Base-by-base conservation (phyloP, 2,888 invertebrate genomes). In the Tiphia femorata region DNA sequence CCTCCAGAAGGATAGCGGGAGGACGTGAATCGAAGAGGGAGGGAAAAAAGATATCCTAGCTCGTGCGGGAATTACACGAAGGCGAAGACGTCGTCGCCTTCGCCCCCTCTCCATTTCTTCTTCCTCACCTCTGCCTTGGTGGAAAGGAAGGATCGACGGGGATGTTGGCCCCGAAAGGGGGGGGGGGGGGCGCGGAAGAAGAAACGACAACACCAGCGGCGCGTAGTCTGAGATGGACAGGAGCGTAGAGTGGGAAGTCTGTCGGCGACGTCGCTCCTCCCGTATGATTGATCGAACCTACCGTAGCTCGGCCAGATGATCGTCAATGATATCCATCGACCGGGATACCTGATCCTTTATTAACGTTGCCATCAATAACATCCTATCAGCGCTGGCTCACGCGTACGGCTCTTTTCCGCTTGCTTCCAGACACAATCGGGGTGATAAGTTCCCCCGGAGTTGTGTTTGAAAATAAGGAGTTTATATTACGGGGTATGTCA, bases 201-300 rank as follows among this genome's bases (percentile, higher is more conserved):
- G 72, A 69, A 67, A 71, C 67, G 69, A 63, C 68, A 64, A 64
- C 63, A 62, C 60, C 60, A 54, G 58, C 53, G 42, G 33, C 58
- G 50, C 42, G 56, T 37, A 56, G 64, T 37, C 58, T 52, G 62
- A 64, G 61, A 49, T 46, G 54, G 58, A 48, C 54, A 38, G 52
- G 55, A 41, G 58, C 29, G 58, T 42, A 47, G 55, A 59, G 30
- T 57, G 62, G 69, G 65, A 67, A 63, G 70, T 64, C 72, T 76
- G 75, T 67, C 61, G 64, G 52, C 69, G 75, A 74, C 75, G 65
- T 73, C 61, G 68, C 60, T n/a, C 60, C 67, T 73, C 69, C 63
- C 63, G 66, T 60, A 71, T 75, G 75, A 75, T 75, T 75, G 75
- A 75, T 75, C 75, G 75, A 75, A 69, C 50, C 65, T 61, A 62